Conservation (phyloP, 2,113 vertebrate genomes). For the Cyanoramphus novaezelandiae region DNA sequence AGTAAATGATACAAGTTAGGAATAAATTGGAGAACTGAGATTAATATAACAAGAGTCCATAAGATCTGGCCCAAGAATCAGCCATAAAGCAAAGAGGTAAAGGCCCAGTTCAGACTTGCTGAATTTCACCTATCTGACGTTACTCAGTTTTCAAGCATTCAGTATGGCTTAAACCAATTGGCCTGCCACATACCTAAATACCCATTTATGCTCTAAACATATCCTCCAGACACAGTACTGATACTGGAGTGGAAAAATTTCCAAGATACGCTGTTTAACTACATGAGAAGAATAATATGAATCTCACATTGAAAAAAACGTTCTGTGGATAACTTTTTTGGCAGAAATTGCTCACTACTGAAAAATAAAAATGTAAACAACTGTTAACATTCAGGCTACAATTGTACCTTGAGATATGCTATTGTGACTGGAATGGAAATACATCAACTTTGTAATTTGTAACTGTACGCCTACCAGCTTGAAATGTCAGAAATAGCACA, state of each 20-base stretch:
- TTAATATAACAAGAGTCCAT: neutral
- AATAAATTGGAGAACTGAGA: neutral
- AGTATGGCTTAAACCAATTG: neutral
- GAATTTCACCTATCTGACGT: neutral
- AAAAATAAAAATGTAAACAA: neutral
- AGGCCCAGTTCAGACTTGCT: neutral
- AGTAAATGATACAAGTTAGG: neutral
- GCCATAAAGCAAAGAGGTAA: neutral
- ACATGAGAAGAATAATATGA: neutral
- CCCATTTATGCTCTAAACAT: neutral
- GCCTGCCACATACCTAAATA: neutral
- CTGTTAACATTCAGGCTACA: neutral
- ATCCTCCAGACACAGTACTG: neutral
- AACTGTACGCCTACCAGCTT: neutral
- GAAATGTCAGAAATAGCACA: neutral
- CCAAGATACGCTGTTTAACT: neutral
- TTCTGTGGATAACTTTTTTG: neutral
- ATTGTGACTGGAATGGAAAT: neutral
- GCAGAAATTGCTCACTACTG: neutral
- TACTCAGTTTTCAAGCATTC: neutral
- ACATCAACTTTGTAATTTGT: neutral
- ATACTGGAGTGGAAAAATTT: neutral
- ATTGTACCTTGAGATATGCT: neutral
- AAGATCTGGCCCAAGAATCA: neutral
- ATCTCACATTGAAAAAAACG: neutral